phyloP scores from a whole-genome alignment of 1,140 invertebrate species.

The Camponotus floridanus region DNA sequence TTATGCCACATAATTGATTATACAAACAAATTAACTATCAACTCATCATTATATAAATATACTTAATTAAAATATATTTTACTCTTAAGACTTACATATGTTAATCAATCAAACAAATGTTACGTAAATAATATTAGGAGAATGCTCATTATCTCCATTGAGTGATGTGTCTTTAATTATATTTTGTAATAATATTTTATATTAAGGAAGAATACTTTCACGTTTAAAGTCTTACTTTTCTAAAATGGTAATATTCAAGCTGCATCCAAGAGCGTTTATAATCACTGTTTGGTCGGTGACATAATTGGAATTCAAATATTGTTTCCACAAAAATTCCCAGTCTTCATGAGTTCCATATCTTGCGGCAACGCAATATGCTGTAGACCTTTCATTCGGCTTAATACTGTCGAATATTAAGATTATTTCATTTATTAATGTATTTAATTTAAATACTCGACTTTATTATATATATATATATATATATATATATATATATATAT shows the following conservation, averaged over 20 bases:
- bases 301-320: slow-evolving; percentile 90
- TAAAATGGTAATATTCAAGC: slow-evolving; percentile 83
- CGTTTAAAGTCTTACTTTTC: slow-evolving; percentile 78
- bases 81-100: not conserved
- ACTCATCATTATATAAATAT: too few species aligned
- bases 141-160: not conserved
- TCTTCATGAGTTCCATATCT: slow-evolving; percentile 90
- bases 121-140: not conserved
- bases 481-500: too few species aligned
- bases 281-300: slow-evolving; percentile 89
- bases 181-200: not conserved
- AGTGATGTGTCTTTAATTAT: not conserved
- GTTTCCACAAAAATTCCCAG: slow-evolving; percentile 93
- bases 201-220: not conserved
- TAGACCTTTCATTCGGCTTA: slow-evolving; percentile 88
- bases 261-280: slow-evolving; percentile 90
- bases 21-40: not conserved
- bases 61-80: not conserved
- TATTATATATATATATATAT: not conserved
- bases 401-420: slow-evolving; percentile 48
- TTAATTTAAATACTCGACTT: not conserved
- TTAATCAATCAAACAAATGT: not conserved
- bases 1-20: not conserved
- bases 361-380: slow-evolving; percentile 93
- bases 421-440: too few species aligned